phyloP scores from a whole-genome alignment of 2,113 vertebrate genomes.

The Lampris incognitus region DNA sequence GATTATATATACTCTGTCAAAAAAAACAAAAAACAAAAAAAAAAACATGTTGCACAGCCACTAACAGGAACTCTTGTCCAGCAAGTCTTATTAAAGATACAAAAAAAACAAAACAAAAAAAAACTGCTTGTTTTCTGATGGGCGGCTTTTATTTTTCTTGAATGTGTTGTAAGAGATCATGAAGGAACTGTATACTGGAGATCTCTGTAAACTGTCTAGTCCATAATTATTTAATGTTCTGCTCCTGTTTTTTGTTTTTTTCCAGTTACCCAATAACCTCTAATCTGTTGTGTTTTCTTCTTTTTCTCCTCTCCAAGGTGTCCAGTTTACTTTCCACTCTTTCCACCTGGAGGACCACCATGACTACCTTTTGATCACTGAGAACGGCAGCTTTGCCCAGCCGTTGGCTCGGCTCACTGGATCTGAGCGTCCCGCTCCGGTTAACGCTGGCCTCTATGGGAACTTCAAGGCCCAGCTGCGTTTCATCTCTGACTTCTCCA shows the following conservation, averaged over 20 bases:
- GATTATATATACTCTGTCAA: background rate
- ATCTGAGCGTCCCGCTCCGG: slow-evolving; percentile 72
- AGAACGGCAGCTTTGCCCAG: slow-evolving; percentile 82
- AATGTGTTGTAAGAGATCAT: no score
- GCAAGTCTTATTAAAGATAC: no score
- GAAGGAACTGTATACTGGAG: no score
- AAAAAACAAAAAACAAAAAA: background rate
- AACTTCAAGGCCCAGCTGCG: slow-evolving; percentile 85
- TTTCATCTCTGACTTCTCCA: slow-evolving; percentile 86
- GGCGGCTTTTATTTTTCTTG: no score
- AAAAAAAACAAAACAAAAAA: no score
- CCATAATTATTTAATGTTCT: background rate
- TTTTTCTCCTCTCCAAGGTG: slow-evolving; percentile 67
- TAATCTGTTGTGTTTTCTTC: background rate
- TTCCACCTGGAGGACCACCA: slow-evolving; percentile 86
- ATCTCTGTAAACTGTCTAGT: no score
- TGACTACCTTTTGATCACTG: slow-evolving; percentile 84
- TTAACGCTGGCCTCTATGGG: slow-evolving; percentile 82
- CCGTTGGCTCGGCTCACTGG: slow-evolving; percentile 83
- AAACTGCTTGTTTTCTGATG: no score
- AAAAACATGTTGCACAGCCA: background rate
- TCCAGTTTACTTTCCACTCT: slow-evolving; percentile 84
- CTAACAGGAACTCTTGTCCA: no score
- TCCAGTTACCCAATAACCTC: background rate
- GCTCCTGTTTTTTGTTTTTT: background rate